Conservation (phyloP, 2,113 vertebrate genomes). For the Corythaixoides concolor region DNA sequence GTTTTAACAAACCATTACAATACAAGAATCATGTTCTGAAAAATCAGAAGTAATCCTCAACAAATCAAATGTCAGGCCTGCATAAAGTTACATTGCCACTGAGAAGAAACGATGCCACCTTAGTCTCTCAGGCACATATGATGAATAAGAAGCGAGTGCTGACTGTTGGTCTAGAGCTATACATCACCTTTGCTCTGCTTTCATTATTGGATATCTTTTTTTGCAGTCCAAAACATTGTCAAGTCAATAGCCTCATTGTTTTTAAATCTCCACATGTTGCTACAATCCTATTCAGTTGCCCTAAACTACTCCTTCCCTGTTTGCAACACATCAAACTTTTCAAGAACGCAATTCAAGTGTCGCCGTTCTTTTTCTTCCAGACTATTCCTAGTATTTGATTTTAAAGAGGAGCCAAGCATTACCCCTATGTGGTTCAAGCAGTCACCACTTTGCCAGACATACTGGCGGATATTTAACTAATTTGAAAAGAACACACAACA, state of each 20-base stretch:
- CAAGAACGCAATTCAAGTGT: not conserved
- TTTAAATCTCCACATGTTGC: not conserved
- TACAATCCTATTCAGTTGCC: not conserved
- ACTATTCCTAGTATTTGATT: not conserved
- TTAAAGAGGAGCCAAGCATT: not conserved
- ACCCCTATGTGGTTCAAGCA: not conserved
- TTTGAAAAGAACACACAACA: not conserved
- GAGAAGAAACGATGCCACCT: not conserved
- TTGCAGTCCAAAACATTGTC: not conserved
- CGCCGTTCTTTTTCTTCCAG: not conserved
- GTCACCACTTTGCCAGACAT: not conserved
- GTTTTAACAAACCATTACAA: not conserved
- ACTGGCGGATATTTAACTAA: not conserved
- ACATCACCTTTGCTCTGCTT: not conserved
- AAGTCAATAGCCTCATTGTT: not conserved
- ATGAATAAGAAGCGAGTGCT: not conserved
- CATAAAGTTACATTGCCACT: not conserved
- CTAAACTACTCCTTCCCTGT: not conserved
- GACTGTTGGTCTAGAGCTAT: rapidly evolving
- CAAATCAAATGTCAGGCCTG: not conserved
- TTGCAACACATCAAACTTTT: not conserved
- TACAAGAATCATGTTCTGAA: not conserved
- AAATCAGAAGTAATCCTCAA: not conserved
- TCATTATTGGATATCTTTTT: not conserved
- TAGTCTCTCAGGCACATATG: not conserved